These are phyloP conservation scores for Sthenelais limicola DNA, from an alignment of 2,888 invertebrate species.

Conservation along the genomic window DNA sequence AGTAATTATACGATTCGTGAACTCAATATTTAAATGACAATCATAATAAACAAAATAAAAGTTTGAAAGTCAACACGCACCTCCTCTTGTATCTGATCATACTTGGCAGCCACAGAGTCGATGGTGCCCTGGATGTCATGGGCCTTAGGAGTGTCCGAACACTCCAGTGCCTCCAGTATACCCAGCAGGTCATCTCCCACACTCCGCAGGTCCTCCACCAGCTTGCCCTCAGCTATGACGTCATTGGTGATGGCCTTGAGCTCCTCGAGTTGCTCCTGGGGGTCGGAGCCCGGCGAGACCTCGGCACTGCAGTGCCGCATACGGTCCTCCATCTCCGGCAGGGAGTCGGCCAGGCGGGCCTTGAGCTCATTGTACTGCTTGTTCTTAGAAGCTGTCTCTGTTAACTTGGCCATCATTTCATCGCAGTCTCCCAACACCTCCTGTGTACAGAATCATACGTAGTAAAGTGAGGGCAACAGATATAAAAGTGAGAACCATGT, in stretches of 20 bases:
- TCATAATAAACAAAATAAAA: too few relatives aligned
- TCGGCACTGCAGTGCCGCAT: conserved; percentile 39
- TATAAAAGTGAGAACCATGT: too few relatives aligned
- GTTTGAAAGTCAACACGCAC: too few relatives aligned
- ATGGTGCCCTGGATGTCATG: conserved; percentile 74
- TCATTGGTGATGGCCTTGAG: conserved; percentile 63
- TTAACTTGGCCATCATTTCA: conserved; percentile 48
- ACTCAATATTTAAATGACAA: too few relatives aligned
- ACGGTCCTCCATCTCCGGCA: conserved; percentile 43
- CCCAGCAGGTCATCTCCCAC: conserved; percentile 47
- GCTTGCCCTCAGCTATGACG: conserved; percentile 65
- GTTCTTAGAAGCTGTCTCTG: conserved; percentile 48
- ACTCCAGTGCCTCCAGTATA: conserved; percentile 49
- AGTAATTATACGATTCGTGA: too few relatives aligned
- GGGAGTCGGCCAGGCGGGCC: conserved; percentile 37
- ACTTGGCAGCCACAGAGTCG: conserved; percentile 55
- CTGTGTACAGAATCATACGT: too few relatives aligned
- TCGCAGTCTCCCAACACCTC: conserved; percentile 44
- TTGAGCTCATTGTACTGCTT: conserved; percentile 47
- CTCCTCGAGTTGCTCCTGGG: conserved; percentile 22
- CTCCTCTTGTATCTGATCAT: conserved; percentile 58
- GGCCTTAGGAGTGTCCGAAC: conserved; percentile 49
- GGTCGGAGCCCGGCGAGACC: conserved; percentile 41
- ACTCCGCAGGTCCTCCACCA: conserved; percentile 54
- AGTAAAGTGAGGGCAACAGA: too few relatives aligned